These are phyloP conservation scores for Eumacrocentrus americanus DNA, from an alignment of 2,888 invertebrate genomes.

Conservation along the genomic window DNA sequence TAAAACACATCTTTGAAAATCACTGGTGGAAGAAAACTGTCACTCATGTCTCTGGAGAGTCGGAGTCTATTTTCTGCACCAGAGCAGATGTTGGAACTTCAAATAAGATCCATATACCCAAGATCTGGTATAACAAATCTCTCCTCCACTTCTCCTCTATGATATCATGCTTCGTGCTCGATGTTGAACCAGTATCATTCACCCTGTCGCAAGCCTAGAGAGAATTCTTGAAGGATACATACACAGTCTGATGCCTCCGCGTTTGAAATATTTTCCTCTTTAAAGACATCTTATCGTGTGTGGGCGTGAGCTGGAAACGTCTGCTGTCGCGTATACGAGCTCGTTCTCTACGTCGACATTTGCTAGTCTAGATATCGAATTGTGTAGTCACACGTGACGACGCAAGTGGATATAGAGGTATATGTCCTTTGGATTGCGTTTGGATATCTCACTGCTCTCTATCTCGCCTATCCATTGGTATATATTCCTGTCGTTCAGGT, in stretches of 20 bases:
- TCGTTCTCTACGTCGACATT: slow-evolving; percentile 28
- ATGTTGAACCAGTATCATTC: neutral
- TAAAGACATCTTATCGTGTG: slow-evolving; percentile 30
- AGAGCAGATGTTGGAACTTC: too few species aligned
- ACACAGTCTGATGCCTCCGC: slow-evolving; percentile 4
- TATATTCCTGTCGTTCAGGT: neutral
- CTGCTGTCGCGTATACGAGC: slow-evolving; percentile 22
- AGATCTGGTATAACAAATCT: too few species aligned
- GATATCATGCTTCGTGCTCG: neutral
- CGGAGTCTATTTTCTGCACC: too few species aligned
- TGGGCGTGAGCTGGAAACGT: slow-evolving; percentile 17
- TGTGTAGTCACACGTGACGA: slow-evolving; percentile 56
- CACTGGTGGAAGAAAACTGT: too few species aligned
- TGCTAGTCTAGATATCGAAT: slow-evolving; percentile 48
- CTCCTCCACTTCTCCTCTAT: neutral
- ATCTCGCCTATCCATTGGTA: neutral
- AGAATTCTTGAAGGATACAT: slow-evolving; percentile 2
- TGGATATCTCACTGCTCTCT: neutral
- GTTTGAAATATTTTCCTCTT: slow-evolving; percentile 31
- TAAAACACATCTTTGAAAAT: too few species aligned
- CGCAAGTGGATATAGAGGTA: slow-evolving; percentile 27
- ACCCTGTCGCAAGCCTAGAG: slow-evolving; percentile 12
- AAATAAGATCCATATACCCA: too few species aligned
- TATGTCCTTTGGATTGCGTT: neutral
- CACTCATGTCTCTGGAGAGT: too few species aligned